A percentile compares a stretch with the other conserved stretches of the same genome.
Evolutionary conservation across 2,113 vertebrate species (phyloP).

Genomic region (Eolophus roseicapilla): DNA sequence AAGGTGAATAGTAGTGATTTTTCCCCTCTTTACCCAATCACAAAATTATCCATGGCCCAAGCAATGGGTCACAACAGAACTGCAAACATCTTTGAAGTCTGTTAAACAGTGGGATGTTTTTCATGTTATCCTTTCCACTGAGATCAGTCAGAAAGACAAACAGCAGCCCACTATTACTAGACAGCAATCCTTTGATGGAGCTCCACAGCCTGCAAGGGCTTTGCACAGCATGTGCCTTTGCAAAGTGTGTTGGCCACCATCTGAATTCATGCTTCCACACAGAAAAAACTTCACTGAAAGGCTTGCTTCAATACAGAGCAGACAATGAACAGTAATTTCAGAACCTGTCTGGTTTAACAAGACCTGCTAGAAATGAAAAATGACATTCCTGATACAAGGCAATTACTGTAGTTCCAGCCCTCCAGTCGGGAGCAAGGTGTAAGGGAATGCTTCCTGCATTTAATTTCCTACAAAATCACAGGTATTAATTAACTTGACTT

Average conservation of each 20-base stretch:
- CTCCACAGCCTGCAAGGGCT: neutral
- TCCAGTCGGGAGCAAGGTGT: neutral
- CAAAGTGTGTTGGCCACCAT: neutral
- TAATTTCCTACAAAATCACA: conserved; percentile 36
- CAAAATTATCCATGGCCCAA: neutral
- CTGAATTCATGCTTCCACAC: neutral
- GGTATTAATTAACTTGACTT: conserved; percentile 49
- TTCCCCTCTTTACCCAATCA: neutral
- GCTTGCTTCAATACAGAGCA: neutral
- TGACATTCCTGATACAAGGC: conserved; percentile 15
- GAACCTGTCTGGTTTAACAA: conserved; percentile 17
- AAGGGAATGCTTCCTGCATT: conserved; percentile 1
- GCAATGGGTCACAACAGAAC: neutral
- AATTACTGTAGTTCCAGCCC: conserved; percentile 29
- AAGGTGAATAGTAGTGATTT: neutral
- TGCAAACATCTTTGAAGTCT: neutral
- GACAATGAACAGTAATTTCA: conserved; percentile 34
- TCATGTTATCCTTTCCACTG: neutral
- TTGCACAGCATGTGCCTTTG: neutral
- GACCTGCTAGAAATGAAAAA: conserved; percentile 51
- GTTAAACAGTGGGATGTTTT: neutral
- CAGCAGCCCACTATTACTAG: neutral
- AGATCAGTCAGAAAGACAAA: neutral
- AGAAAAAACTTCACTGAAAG: neutral
- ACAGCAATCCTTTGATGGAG: neutral